These are phyloP conservation scores for Diadegma fenestrale DNA, from an alignment of 2,888 invertebrate species.

Conservation along the genomic window DNA sequence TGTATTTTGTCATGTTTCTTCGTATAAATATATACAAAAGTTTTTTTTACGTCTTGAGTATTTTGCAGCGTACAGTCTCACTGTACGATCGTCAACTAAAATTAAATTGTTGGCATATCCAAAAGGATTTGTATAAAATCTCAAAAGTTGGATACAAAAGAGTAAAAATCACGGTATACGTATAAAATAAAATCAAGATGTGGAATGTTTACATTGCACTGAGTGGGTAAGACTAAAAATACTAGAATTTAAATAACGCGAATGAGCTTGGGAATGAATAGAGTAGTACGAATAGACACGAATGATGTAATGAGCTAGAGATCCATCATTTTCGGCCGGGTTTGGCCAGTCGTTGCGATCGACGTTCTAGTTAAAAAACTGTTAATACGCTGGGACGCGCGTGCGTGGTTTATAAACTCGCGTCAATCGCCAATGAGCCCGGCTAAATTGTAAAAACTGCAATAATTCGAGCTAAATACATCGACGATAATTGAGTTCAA, in stretches of 20 bases:
- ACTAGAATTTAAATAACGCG: constrained; percentile 75
- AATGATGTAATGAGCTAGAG: constrained; percentile 81
- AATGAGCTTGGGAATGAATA: constrained; percentile 74
- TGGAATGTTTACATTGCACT: constrained; percentile 84
- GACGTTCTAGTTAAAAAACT: constrained; percentile 37
- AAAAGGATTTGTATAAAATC: constrained; percentile 73
- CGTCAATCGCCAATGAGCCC: constrained; percentile 72
- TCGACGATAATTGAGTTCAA: constrained; percentile 56
- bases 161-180: constrained; percentile 18
- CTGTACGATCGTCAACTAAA: constrained; percentile 76
- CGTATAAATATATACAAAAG: constrained; percentile 85
- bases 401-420: constrained; percentile 34
- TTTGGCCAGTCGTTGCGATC: constrained; percentile 71
- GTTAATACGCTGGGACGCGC: neutral
- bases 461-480: constrained; percentile 71
- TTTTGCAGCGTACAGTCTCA: constrained; percentile 77
- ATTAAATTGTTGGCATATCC: constrained; percentile 79
- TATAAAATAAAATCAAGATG: constrained; percentile 69
- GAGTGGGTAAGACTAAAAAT: constrained; percentile 74
- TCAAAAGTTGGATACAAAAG: constrained; percentile 64
- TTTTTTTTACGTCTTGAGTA: constrained; percentile 76
- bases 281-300: constrained; percentile 72
- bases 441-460: constrained; percentile 68
- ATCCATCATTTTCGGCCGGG: constrained; percentile 78
- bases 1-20: constrained; percentile 83